Percentiles rank a stretch among this genome's conserved stretches.
These are phyloP conservation scores for Nothobranchius kuhntae DNA, from an alignment of 2,113 vertebrate species.

Conservation along the genomic window DNA sequence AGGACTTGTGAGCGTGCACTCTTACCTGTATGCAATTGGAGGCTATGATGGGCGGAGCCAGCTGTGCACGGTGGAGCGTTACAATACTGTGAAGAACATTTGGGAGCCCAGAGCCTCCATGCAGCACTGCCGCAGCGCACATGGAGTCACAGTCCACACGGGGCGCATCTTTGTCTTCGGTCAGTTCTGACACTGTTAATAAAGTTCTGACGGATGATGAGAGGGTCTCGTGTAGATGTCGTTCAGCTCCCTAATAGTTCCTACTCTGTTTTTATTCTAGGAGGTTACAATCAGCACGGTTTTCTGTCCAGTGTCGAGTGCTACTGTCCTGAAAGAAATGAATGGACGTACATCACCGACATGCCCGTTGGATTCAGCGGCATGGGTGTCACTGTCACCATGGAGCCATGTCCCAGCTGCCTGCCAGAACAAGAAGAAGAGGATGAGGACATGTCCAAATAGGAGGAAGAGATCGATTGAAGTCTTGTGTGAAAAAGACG, in stretches of 20 bases:
- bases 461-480: background rate
- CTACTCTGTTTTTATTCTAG: conserved; percentile 46
- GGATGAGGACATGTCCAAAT: conserved; percentile 40
- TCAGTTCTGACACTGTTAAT: conserved; percentile 54
- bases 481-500: background rate
- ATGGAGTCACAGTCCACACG: conserved; percentile 76
- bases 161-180: conserved; percentile 78
- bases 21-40: conserved; percentile 78
- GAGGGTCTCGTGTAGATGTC: too few species aligned
- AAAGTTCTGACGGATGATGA: too few species aligned
- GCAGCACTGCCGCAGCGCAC: conserved; percentile 80
- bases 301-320: conserved; percentile 81
- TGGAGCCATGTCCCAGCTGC: conserved; percentile 84
- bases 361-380: conserved; percentile 81
- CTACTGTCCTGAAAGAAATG: conserved; percentile 77
- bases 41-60: conserved; percentile 80
- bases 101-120: conserved; percentile 81
- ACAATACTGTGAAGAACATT: conserved; percentile 69
- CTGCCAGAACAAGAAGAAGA: conserved; percentile 61
- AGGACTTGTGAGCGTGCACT: conserved; percentile 79
- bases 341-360: conserved; percentile 75
- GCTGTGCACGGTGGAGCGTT: conserved; percentile 78
- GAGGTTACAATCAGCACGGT: conserved; percentile 82
- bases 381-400: conserved; percentile 84
- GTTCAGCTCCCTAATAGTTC: too few species aligned